Base-by-base conservation (phyloP, 1,140 invertebrate genomes). In the Hypsibius dujardini region DNA sequence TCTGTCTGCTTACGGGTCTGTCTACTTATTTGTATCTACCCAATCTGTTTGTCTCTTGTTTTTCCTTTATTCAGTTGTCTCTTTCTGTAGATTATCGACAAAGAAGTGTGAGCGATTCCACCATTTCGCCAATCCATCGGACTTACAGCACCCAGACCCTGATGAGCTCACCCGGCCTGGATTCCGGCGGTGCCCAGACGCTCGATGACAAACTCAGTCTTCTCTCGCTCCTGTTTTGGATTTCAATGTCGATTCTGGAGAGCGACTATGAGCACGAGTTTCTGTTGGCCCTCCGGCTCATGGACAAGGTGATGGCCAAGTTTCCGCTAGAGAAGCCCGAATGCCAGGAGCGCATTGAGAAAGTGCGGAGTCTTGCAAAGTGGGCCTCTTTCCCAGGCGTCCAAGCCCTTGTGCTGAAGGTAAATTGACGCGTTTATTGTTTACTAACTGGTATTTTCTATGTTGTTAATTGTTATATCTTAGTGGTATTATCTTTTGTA, bases 181-280 rank as follows among this genome's bases (percentile, higher is more conserved):
- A 73, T 14, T 76, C 75, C 1, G 73, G 75, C 1, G 46, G 40
- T 59, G n/a, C 73, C 2, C 71, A 71, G 42, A 1, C 50, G 2
- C 80, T 85, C 79, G 92, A 96, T 76, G 92, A 95, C 78, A 92
- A 92, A 78, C 86, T 92, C 80, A 91, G 90, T 2, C 90, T 96
- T 47, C 81, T 98, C 46, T 88, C 92, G 0, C 95, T 97, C 77
- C 81, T 98, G 47, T 96, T 98, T 78, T 97, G 94, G 91, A 84
- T 98, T 71, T 90, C 90, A 1, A 88, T 95, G 2, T 94, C 91
- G 0, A 80, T 98, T 45, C 81, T 98, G 62, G 95, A 98, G 79
- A 95, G 92, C 0, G 93, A 97, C 80, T 97, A 95, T 78, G 95
- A 98, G 77, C 92, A 98, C 79, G 95, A 98, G 80, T 98, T 95